Evolutionary conservation across 1,140 invertebrate genomes (phyloP).

Genomic region (Psilanteris sp.): DNA sequence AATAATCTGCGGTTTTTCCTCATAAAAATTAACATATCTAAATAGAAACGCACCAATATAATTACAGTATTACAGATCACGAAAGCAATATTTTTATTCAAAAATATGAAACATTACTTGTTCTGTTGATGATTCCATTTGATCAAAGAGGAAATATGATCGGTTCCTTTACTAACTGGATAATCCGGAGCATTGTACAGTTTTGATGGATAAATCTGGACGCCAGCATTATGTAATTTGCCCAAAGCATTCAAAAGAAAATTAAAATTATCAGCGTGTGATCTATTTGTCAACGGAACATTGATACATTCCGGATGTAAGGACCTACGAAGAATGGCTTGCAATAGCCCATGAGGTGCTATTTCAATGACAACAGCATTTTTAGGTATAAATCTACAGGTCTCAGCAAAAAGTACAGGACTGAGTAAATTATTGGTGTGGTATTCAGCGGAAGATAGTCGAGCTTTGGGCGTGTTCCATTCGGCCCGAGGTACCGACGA

Average conservation of each 20-base stretch:
- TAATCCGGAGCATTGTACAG: constrained; percentile 83
- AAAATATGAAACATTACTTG: constrained; percentile 81
- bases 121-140: constrained; percentile 89
- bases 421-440: constrained; percentile 94
- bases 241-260: constrained; percentile 86
- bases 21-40: constrained; percentile 82
- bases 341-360: constrained; percentile 89
- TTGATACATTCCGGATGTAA: constrained; percentile 82
- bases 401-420: constrained; percentile 94
- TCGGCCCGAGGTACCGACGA: constrained; percentile 88
- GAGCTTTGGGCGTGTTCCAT: constrained; percentile 86
- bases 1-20: constrained; percentile 80
- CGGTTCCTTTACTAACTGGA: constrained; percentile 85
- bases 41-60: too few relatives aligned
- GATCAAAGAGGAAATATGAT: constrained; percentile 83
- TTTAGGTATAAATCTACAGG: constrained; percentile 86
- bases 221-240: constrained; percentile 83
- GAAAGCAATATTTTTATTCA: too few relatives aligned
- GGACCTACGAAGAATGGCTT: constrained; percentile 84
- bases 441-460: constrained; percentile 92
- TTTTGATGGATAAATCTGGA: constrained; percentile 81
- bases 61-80: too few relatives aligned
- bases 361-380: constrained; percentile 91
- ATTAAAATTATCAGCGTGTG: constrained; percentile 83
- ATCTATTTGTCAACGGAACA: constrained; percentile 90